Conservation (phyloP, 2,797 vertebrate species). For the Oreochromis mossambicus region DNA sequence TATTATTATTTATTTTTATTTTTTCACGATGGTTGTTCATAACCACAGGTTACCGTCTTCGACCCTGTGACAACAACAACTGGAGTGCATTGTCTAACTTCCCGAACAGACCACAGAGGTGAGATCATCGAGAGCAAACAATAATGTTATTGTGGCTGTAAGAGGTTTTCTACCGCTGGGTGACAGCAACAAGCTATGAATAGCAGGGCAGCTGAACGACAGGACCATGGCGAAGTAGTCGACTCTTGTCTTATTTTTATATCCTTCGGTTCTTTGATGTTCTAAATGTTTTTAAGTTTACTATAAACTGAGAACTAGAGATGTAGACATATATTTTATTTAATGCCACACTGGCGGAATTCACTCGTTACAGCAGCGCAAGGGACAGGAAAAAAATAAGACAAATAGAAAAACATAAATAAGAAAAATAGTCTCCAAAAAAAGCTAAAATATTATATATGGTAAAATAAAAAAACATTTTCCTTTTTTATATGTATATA, state of each 20-base stretch:
- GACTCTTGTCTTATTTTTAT: neutral
- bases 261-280: neutral
- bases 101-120: neutral
- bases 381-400: fast-evolving
- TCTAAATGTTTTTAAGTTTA: neutral
- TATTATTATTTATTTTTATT: neutral
- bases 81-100: neutral
- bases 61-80: neutral
- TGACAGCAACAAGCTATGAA: constrained; percentile 39
- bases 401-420: neutral
- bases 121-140: neutral
- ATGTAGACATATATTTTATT: neutral
- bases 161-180: constrained; percentile 37
- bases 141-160: neutral
- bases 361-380: neutral
- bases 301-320: neutral
- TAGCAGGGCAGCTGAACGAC: neutral
- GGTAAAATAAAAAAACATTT: neutral
- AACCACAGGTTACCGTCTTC: neutral
- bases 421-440: neutral
- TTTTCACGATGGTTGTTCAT: neutral
- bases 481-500: neutral
- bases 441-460: neutral
- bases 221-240: neutral
- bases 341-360: neutral